Evolutionary conservation across 2,113 vertebrate genomes (phyloP), one percentile per base, ranked within the genome.

Genomic region (Strix aluco): DNA sequence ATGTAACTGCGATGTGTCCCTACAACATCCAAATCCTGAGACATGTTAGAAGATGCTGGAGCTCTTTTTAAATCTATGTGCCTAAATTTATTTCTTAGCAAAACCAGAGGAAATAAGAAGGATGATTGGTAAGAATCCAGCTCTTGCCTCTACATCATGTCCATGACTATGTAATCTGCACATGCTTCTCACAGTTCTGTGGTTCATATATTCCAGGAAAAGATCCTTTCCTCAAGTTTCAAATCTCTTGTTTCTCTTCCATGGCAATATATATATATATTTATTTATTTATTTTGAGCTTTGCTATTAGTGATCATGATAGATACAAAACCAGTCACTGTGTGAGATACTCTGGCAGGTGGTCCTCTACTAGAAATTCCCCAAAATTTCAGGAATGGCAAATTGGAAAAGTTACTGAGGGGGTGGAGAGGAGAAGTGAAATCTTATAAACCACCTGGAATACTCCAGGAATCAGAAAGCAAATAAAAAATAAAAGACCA

Each of bases 391-490:
- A 21, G 4, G 13, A 83, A 70, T 29, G 3, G 5, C 10, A 26
- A 36, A 83, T 80, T 54, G 57, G 10, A 72, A 61, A 70, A 59
- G 32, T 52, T 59, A 67, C 36, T 74, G 46, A 51, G 15, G 40
- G 9, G 11, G 9, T 3, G 0, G 16, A 4, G 20, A 6, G 13
- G 7, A 4, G n/a, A 8, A 49, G 7, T 36, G 14, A 66, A 38
- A 38, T 70, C 16, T 59, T 29, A 52, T 46, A 83, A 63, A 58
- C 10, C 6, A 20, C 10, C 20, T 21, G 55, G 42, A 85, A 38
- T 54, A 57, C 6, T 34, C 6, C 46, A 62, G 23, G 17, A 72
- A 36, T 51, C 17, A 88, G 30, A 93, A 72, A 26, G 9, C 7
- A 67, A 67, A 74, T 25, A 17, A 44, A 62, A 83, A 66, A 36